Evolutionary conservation across 2,797 vertebrate genomes (phyloP).

Genomic region (Okamejei kenojei): DNA sequence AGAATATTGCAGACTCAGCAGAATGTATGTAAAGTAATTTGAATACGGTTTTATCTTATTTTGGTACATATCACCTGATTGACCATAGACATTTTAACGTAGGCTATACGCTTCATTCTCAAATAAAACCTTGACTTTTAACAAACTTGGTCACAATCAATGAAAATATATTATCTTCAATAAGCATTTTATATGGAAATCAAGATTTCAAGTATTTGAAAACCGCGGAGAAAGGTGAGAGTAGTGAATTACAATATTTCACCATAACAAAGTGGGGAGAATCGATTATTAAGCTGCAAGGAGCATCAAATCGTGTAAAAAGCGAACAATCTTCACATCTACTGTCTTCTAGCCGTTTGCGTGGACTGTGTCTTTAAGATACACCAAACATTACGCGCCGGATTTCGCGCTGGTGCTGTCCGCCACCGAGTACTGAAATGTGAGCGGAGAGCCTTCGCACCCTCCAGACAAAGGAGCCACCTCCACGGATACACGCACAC

Average conservation of each 20-base stretch:
- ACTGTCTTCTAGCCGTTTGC: background rate
- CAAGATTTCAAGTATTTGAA: background rate
- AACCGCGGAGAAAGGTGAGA: background rate
- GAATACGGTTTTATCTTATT: no score
- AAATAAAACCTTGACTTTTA: no score
- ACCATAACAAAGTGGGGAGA: background rate
- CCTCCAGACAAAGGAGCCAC: constrained; percentile 28
- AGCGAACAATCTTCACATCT: background rate
- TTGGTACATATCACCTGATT: background rate
- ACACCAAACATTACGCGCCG: background rate
- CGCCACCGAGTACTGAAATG: constrained; percentile 17
- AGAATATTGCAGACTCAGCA: constrained; percentile 10
- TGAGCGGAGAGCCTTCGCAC: background rate
- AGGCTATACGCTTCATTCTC: background rate
- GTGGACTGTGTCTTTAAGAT: background rate
- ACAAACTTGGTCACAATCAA: background rate
- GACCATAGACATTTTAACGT: background rate
- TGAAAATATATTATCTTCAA: background rate
- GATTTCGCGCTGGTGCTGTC: constrained; percentile 17
- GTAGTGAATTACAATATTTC: background rate
- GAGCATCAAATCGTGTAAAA: background rate
- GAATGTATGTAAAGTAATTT: background rate
- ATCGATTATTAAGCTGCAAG: background rate
- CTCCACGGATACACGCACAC: background rate
- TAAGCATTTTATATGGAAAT: background rate